phyloP scores from a whole-genome alignment of 30 jellyfish, hydroid and myxozoan species.

The Haliclystus octoradiatus region DNA sequence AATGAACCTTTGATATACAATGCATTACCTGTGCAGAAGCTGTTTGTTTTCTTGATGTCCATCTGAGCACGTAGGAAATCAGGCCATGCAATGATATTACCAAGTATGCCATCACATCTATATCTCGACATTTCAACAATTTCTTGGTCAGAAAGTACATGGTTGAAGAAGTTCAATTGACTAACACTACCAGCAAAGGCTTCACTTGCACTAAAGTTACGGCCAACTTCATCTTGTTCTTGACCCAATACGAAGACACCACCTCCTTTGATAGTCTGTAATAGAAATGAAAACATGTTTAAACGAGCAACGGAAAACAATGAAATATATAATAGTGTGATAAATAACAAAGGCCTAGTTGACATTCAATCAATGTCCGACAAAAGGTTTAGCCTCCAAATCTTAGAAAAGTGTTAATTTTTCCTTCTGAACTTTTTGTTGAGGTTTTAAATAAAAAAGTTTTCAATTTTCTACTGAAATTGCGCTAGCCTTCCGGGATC shows the following conservation, averaged over 20 bases:
- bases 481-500: too few species aligned
- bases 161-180: constrained; percentile 73
- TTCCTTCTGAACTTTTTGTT: too few species aligned
- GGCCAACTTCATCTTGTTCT: constrained; percentile 97
- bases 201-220: constrained; percentile 92
- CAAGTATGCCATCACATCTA: constrained; percentile 57
- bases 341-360: too few species aligned
- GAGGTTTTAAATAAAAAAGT: too few species aligned
- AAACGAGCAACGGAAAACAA: too few species aligned
- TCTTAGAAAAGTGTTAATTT: too few species aligned
- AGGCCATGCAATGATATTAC: constrained; percentile 92
- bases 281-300: too few species aligned
- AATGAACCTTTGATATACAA: neutral
- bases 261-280: constrained; percentile 31
- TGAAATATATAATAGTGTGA: too few species aligned
- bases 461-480: too few species aligned
- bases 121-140: constrained; percentile 61
- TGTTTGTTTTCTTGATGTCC: constrained; percentile 39
- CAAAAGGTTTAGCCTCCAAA: too few species aligned
- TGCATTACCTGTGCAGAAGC: constrained; percentile 63
- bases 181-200: constrained; percentile 78
- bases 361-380: too few species aligned
- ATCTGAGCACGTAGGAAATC: constrained; percentile 42
- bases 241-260: constrained; percentile 87
- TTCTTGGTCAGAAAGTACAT: constrained; percentile 42